Evolutionary conservation across 2,113 vertebrate genomes (phyloP).

Genomic region (Podilymbus podiceps): DNA sequence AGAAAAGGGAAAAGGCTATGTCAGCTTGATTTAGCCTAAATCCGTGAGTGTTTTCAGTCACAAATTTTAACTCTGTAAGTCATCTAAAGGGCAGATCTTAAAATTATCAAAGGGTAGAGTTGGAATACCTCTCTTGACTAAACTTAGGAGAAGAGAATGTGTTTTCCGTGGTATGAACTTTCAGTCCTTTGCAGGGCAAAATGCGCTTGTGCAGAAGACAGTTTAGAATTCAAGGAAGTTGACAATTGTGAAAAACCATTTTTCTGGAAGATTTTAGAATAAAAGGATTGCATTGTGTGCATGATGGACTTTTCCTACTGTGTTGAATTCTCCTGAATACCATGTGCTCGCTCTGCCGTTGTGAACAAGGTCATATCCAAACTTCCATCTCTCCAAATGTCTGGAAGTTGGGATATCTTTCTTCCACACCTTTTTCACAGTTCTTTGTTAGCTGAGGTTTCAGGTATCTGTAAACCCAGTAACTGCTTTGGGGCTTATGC

Average conservation of each 20-base stretch:
- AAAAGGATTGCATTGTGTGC: neutral
- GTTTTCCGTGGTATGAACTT: neutral
- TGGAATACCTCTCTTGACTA: neutral
- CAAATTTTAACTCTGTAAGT: neutral
- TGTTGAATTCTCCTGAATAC: neutral
- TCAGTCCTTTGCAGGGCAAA: neutral
- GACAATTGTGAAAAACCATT: neutral
- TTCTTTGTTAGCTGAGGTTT: neutral
- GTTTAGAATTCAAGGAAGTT: neutral
- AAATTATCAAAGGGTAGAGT: neutral
- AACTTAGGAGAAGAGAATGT: accelerated
- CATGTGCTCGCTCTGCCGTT: neutral
- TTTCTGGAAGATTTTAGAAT: neutral
- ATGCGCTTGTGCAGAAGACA: neutral
- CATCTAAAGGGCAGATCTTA: neutral
- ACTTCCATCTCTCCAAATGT: neutral
- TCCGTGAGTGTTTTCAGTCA: neutral
- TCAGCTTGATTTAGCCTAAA: neutral
- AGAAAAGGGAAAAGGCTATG: neutral
- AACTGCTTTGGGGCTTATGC: neutral
- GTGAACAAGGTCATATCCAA: neutral
- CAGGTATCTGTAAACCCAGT: neutral
- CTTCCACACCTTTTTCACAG: neutral
- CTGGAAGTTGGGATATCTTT: neutral
- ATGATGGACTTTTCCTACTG: neutral